These are phyloP conservation scores for Paragorgia papillata DNA, from an alignment of 92 coral and sea anemone genomes.

Conservation along the genomic window DNA sequence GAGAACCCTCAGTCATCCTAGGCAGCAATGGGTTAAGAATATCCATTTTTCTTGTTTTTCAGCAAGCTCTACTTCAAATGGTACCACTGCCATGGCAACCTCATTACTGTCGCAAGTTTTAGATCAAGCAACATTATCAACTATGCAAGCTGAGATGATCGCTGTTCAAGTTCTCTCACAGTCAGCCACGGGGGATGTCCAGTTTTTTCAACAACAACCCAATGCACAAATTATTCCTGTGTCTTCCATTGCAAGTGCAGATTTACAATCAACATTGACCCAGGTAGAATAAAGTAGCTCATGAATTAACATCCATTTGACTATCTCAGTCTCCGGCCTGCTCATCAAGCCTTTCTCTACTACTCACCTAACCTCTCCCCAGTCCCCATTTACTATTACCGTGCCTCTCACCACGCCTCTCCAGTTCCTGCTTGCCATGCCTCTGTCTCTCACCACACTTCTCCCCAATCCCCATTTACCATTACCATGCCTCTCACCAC, in stretches of 20 bases:
- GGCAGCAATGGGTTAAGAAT: too few species aligned
- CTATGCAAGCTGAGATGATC: slow-evolving; percentile 99
- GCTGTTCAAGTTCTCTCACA: slow-evolving; percentile 99
- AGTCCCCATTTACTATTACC: too few species aligned
- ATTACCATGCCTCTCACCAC: too few species aligned
- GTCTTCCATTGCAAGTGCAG: slow-evolving; percentile 62
- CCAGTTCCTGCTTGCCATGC: too few species aligned
- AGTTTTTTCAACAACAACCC: slow-evolving; percentile 86
- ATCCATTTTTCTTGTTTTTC: background rate
- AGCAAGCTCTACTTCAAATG: slow-evolving; percentile 59
- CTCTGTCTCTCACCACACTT: too few species aligned
- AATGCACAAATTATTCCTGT: slow-evolving; percentile 89
- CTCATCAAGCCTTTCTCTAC: too few species aligned
- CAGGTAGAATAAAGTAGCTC: slow-evolving; percentile 55
- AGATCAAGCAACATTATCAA: slow-evolving; percentile 91
- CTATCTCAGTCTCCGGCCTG: too few species aligned
- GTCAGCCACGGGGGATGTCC: slow-evolving; percentile 96
- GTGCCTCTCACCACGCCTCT: too few species aligned
- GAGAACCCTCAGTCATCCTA: too few species aligned
- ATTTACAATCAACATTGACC: slow-evolving; percentile 89
- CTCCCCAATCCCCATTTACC: too few species aligned
- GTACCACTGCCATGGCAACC: slow-evolving; percentile 73
- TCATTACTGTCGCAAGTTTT: slow-evolving; percentile 86
- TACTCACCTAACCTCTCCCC: too few species aligned
- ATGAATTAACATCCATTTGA: too few species aligned